These are phyloP conservation scores for Danaus melanippus DNA, from an alignment of 1,140 invertebrate genomes.

Conservation along the genomic window DNA sequence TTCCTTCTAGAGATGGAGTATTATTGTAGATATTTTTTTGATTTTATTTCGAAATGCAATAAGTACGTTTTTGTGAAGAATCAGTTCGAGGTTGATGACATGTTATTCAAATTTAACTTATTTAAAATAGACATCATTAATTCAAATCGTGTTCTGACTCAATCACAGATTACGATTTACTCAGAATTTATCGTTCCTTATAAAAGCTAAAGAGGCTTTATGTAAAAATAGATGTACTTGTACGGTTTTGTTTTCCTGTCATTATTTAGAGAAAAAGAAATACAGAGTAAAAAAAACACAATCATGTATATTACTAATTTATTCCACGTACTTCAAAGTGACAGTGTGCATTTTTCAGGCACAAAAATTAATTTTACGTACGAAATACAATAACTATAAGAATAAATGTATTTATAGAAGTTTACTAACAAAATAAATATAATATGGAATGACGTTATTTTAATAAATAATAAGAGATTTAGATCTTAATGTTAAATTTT, in stretches of 20 bases:
- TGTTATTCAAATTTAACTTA: no score
- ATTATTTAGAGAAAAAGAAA: background rate
- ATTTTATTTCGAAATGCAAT: no score
- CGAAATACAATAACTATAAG: slow-evolving; percentile 43
- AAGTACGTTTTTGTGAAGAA: no score
- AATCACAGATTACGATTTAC: no score
- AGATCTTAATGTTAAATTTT: slow-evolving; percentile 25
- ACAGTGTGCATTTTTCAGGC: slow-evolving; percentile 31
- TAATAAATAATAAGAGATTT: slow-evolving; percentile 38
- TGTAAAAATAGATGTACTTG: slow-evolving; percentile 12
- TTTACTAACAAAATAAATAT: slow-evolving; percentile 49
- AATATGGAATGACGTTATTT: slow-evolving; percentile 58
- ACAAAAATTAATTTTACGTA: slow-evolving; percentile 33
- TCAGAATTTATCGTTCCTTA: no score
- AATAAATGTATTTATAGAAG: slow-evolving; percentile 47
- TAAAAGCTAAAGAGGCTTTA: slow-evolving; percentile 9
- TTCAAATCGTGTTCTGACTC: no score
- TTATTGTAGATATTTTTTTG: no score
- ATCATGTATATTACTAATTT: slow-evolving; percentile 42
- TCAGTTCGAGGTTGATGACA: no score
- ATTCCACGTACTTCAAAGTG: slow-evolving; percentile 62
- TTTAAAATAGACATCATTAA: no score
- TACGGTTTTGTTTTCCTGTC: slow-evolving; percentile 9
- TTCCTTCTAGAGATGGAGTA: no score
- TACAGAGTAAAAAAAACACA: slow-evolving; percentile 15